Base-by-base conservation (phyloP, 2,888 invertebrate species). In the Clusia tigrina region DNA sequence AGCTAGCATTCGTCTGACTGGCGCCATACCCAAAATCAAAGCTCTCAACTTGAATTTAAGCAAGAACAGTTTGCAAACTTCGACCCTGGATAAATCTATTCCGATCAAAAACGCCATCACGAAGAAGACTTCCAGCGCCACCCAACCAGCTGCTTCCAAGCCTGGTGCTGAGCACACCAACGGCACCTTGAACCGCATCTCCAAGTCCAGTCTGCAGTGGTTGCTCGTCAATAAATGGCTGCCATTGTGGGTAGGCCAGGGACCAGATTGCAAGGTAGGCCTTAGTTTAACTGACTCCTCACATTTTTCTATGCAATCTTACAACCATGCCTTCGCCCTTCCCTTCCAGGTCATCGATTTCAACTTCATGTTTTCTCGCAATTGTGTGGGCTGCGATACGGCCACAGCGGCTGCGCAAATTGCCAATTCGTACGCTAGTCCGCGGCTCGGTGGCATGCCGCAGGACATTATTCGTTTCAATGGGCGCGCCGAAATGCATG, bases 201-300 rank as follows among this genome's bases (percentile, higher is more conserved):
- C 87, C 59, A 87, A 88, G 75, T 87, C 88, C 1, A 87, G 89
- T 1, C 83, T 89, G 38, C 89, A 89, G 73, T 89, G 89, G 89
- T 84, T 89, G 71, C 81, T 89, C 64, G 87, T 89, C 0, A 89
- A 90, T 74, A 88, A 88, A 71, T 89, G 89, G 89, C 75, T 89
- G 22, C 88, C 88, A 0, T 74, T 88, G 48, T 89, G 89, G 89
- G 86, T 88, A 63, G 84, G 84, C n/a, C 86, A 86, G 58, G 87
- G 87, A 6, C 81, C 84, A 12, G 85, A 86, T 63, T 86, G 85
- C 73, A 85, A 85, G 74, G 84, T 79, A 17, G 24, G 67, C 24
- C 3, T 1, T 0, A n/a, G 6, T 2, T 2, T n/a, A n/a, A n/a
- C n/a, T n/a, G n/a, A n/a, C n/a, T n/a, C n/a, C n/a, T n/a, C n/a